Percentiles rank a stretch among this genome's conserved stretches.
phyloP scores from a whole-genome alignment of 37 sponge, comb jelly and placozoan species.

The Hexactinellida sp. region DNA sequence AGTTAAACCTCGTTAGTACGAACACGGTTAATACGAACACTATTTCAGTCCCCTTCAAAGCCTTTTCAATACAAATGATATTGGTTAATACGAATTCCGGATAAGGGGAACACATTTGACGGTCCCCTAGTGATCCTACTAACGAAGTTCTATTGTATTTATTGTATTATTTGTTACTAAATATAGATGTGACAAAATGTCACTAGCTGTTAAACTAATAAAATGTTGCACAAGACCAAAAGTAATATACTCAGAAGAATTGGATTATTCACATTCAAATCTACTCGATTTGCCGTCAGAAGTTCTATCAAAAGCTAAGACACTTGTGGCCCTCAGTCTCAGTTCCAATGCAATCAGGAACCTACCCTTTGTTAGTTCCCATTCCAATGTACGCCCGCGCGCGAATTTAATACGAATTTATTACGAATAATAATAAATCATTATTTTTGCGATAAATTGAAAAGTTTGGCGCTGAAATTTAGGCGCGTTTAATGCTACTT shows the following conservation, averaged over 20 bases:
- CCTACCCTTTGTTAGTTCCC: not conserved
- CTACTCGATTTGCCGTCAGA: not conserved
- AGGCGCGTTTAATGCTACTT: no score
- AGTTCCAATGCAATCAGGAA: not conserved
- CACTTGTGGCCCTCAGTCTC: not conserved
- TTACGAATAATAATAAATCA: no score
- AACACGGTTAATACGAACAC: no score
- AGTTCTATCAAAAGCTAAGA: not conserved
- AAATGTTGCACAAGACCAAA: not conserved
- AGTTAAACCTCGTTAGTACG: no score
- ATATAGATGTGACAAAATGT: not conserved
- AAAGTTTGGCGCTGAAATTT: no score
- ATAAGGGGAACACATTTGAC: not conserved
- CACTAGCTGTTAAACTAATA: not conserved
- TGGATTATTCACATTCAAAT: slow-evolving; percentile 10
- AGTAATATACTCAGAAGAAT: not conserved
- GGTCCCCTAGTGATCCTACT: not conserved
- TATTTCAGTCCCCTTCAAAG: no score
- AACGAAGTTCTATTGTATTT: no score
- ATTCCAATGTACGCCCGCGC: not conserved
- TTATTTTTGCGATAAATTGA: no score
- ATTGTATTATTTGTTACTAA: not conserved
- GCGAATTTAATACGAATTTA: no score
- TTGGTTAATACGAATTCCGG: no score
- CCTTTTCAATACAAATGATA: no score